A percentile compares a stretch with the other conserved stretches of the same genome.
Conservation (phyloP, 2,797 vertebrate genomes). For the Trichosurus vulpecula region DNA sequence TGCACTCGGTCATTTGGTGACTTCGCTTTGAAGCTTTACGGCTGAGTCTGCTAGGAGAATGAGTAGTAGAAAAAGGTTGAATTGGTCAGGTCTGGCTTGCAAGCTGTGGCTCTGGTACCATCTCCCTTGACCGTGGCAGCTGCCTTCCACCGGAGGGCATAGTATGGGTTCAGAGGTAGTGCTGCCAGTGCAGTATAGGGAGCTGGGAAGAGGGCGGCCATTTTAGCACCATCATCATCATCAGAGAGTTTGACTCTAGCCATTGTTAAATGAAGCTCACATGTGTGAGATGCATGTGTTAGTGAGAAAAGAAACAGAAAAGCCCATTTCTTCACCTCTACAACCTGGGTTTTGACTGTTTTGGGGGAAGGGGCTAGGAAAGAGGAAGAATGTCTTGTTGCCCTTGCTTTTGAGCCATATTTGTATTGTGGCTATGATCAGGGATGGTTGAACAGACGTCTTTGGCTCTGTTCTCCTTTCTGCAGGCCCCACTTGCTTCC, state of each 20-base stretch:
- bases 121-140: background rate
- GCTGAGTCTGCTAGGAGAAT: background rate
- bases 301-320: rapidly evolving
- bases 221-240: background rate
- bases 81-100: background rate
- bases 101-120: rapidly evolving
- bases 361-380: background rate
- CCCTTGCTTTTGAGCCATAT: background rate
- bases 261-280: background rate
- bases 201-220: background rate
- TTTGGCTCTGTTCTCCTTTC: background rate
- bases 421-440: background rate
- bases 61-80: background rate
- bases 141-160: background rate
- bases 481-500: background rate
- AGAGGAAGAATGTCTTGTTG: background rate
- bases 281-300: background rate
- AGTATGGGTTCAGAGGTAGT: background rate
- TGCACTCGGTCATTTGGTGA: background rate
- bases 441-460: background rate
- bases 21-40: background rate
- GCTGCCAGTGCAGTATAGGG: background rate
- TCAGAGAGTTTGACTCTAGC: background rate
- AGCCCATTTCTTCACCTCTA: background rate
- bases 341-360: background rate